phyloP scores from a whole-genome alignment of 1,140 invertebrate species.

The Elymnias hypermnestra region DNA sequence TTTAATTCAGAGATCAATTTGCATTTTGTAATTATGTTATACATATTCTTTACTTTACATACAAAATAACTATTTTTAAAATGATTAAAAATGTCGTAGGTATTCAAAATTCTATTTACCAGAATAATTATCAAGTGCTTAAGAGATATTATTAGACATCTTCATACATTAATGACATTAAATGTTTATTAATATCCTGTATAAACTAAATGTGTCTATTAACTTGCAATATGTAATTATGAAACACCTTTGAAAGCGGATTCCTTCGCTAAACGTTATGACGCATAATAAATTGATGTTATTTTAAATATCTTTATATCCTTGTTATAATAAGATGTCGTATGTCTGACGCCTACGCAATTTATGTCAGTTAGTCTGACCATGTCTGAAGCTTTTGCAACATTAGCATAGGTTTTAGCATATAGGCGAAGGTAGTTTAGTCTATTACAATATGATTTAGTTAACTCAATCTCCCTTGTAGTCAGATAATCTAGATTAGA shows the following conservation, averaged over 20 bases:
- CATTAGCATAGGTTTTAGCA: conserved; percentile 24
- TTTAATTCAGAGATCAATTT: no score
- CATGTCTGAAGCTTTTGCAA: conserved; percentile 7
- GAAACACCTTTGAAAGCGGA: conserved; percentile 13
- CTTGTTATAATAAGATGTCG: conserved; percentile 18
- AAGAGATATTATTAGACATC: background rate
- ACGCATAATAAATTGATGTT: conserved; percentile 12
- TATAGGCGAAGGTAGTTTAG: conserved; percentile 22
- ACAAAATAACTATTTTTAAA: background rate
- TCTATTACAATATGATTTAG: conserved; percentile 21
- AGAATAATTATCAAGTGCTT: no score
- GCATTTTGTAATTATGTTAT: no score
- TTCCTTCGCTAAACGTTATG: conserved; percentile 4
- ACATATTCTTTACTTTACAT: no score
- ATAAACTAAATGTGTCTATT: conserved; percentile 7
- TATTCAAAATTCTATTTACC: no score
- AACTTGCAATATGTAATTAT: conserved; percentile 10
- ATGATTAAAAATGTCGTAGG: no score
- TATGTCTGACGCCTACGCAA: conserved; percentile 14
- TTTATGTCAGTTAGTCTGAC: conserved; percentile 9
- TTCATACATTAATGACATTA: conserved; percentile 4
- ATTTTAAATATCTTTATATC: conserved; percentile 11
- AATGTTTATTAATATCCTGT: conserved; percentile 10
- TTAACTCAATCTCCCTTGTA: conserved; percentile 11
- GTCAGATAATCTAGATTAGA: conserved; percentile 16